Conservation (phyloP, 2,113 vertebrate species). For the Sula dactylatra region DNA sequence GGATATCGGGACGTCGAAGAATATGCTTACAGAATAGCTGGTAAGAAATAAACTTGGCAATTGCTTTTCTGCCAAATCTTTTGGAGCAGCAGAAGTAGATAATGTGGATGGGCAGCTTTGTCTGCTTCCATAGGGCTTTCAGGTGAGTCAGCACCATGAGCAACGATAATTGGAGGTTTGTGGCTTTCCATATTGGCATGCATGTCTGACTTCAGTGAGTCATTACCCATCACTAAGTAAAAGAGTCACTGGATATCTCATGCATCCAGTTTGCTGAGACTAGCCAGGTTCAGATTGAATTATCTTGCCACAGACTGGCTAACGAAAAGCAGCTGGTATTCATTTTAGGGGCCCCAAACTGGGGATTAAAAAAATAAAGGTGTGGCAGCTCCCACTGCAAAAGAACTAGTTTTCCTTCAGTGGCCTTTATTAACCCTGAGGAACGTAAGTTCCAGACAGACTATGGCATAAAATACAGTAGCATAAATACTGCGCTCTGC, state of each 20-base stretch:
- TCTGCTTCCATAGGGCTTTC: not conserved
- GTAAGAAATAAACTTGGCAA: not conserved
- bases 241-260: not conserved
- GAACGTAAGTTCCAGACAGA: not conserved
- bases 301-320: not conserved
- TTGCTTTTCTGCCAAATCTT: not conserved
- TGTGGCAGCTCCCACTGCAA: not conserved
- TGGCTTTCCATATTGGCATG: not conserved
- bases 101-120: not conserved
- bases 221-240: not conserved
- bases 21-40: not conserved
- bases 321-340: not conserved
- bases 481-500: not conserved
- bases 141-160: constrained; percentile 23
- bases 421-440: not conserved
- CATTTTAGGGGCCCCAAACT: not conserved
- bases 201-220: not conserved
- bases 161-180: not conserved
- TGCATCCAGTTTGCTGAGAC: not conserved
- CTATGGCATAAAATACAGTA: not conserved
- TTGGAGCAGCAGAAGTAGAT: not conserved
- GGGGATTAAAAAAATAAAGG: not conserved
- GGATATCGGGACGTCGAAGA: not conserved
- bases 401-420: not conserved
- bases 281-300: not conserved